Evolutionary conservation across 2,797 vertebrate species (phyloP).

Genomic region (Crenichthys baileyi): DNA sequence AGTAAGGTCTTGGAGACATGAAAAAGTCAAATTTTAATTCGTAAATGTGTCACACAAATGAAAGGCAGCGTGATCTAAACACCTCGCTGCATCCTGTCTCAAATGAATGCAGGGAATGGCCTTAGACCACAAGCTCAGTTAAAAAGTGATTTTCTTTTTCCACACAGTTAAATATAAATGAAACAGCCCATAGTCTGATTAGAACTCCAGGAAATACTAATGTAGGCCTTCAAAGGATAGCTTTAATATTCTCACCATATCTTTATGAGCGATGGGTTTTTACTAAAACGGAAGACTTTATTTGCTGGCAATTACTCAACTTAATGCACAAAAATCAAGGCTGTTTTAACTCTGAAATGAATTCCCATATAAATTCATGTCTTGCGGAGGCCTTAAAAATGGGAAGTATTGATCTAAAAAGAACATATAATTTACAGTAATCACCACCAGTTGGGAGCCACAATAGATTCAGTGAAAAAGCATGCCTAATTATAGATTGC

Average conservation of each 20-base stretch:
- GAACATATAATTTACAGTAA: conserved; percentile 31
- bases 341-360: conserved; percentile 38
- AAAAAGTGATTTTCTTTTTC: not conserved
- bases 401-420: conserved; percentile 47
- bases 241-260: not conserved
- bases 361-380: conserved; percentile 44
- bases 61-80: conserved; percentile 2
- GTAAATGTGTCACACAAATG: not conserved
- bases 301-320: conserved; percentile 50
- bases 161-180: not conserved
- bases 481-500: conserved; percentile 16
- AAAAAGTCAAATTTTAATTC: conserved; percentile 15
- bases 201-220: conserved; percentile 20
- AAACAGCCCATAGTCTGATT: conserved; percentile 10
- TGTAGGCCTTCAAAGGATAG: not conserved
- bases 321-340: not conserved
- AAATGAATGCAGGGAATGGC: not conserved
- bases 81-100: not conserved
- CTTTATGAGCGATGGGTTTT: conserved; percentile 24
- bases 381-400: conserved; percentile 32
- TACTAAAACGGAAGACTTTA: conserved; percentile 44
- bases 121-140: not conserved
- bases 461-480: conserved; percentile 27
- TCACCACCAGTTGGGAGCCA: conserved; percentile 29
- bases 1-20: not conserved